phyloP scores from a whole-genome alignment of 2,797 vertebrate species.

The Myoxocephalus aenaeus region DNA sequence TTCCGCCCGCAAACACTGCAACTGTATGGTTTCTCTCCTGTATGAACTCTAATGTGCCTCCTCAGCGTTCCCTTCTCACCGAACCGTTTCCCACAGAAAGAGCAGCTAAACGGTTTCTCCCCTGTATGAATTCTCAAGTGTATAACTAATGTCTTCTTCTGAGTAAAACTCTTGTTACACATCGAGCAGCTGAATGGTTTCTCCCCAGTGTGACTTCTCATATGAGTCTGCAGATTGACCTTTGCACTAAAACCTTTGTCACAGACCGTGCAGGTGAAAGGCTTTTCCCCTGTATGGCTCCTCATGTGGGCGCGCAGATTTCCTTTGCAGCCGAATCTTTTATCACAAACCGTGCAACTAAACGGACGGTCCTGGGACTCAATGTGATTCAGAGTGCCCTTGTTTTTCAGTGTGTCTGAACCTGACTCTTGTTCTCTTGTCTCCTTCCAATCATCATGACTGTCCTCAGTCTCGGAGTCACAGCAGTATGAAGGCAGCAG shows the following conservation, averaged over 20 bases:
- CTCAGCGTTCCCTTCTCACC: slow-evolving; percentile 8
- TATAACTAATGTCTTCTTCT: slow-evolving; percentile 26
- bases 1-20: slow-evolving; percentile 7
- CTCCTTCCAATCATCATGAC: slow-evolving; percentile 4
- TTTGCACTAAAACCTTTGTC: slow-evolving; percentile 31
- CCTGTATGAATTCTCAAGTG: slow-evolving; percentile 26
- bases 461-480: slow-evolving; percentile 12
- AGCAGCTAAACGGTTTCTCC: slow-evolving; percentile 21
- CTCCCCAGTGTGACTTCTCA: slow-evolving; percentile 19
- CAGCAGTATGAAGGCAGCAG: background rate
- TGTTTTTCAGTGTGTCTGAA: background rate
- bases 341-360: slow-evolving; percentile 21
- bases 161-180: slow-evolving; percentile 6
- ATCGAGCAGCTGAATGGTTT: slow-evolving; percentile 12
- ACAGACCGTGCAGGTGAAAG: slow-evolving; percentile 7
- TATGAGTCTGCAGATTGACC: slow-evolving; percentile 20
- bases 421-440: background rate
- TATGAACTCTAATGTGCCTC: slow-evolving; percentile 16
- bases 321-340: slow-evolving; percentile 28
- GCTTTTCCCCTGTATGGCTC: no score
- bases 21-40: slow-evolving; percentile 14
- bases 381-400: background rate
- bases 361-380: slow-evolving; percentile 1
- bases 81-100: slow-evolving; percentile 1
- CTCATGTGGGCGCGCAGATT: slow-evolving; percentile 18